Evolutionary conservation across 2,797 vertebrate species (phyloP).

Genomic region (Rhinogobio ventralis): DNA sequence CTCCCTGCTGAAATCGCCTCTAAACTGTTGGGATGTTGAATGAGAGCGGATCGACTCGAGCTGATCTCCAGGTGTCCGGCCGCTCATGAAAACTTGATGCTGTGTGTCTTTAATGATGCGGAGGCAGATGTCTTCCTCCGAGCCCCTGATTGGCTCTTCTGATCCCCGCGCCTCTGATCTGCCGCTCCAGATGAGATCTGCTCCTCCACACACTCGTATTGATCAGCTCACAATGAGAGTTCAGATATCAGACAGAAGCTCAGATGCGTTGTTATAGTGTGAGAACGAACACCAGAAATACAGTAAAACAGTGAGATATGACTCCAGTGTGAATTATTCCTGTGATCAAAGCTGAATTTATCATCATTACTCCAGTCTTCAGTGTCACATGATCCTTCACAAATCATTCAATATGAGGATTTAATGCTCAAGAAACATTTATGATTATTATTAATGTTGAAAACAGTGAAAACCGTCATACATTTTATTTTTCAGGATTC

Average conservation of each 20-base stretch:
- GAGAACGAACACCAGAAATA: neutral
- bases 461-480: no score
- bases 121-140: constrained; percentile 83
- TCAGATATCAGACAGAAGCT: neutral
- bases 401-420: no score
- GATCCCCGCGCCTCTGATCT: constrained; percentile 64
- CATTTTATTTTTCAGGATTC: no score
- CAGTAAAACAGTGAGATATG: no score
- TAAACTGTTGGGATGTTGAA: neutral
- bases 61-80: neutral
- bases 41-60: neutral
- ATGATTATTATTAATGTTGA: no score
- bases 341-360: no score
- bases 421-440: no score
- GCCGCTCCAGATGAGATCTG: constrained; percentile 72
- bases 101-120: constrained; percentile 83
- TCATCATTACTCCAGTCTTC: no score
- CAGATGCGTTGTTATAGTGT: neutral
- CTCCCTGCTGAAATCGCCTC: neutral
- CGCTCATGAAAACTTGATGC: constrained; percentile 85
- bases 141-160: constrained; percentile 81
- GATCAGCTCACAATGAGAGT: constrained; percentile 38
- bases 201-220: constrained; percentile 66
- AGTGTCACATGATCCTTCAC: no score
- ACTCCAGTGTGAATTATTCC: no score